These are phyloP conservation scores for Cynaeus angustus DNA, from an alignment of 2,888 invertebrate species.

Conservation along the genomic window DNA sequence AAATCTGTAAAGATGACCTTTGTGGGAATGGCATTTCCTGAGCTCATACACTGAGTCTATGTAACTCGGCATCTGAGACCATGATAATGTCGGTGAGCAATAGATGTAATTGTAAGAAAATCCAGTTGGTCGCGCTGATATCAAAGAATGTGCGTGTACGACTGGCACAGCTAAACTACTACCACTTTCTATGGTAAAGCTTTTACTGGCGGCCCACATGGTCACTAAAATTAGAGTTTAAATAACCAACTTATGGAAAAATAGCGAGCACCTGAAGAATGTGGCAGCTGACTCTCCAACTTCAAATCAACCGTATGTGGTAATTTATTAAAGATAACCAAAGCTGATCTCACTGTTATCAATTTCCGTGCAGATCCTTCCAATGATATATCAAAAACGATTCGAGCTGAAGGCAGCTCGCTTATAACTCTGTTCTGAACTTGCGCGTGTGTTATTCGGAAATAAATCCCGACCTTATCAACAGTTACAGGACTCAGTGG, in stretches of 20 bases:
- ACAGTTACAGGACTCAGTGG: conserved; percentile 91
- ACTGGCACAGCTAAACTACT: conserved; percentile 84
- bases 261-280: conserved; percentile 65
- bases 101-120: conserved; percentile 73
- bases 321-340: conserved; percentile 86
- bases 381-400: conserved; percentile 93
- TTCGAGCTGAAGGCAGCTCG: conserved; percentile 77
- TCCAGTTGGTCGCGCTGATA: conserved; percentile 83
- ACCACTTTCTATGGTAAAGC: conserved; percentile 73
- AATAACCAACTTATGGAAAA: conserved; percentile 43
- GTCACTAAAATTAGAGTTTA: conserved; percentile 45
- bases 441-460: conserved; percentile 79
- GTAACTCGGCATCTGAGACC: conserved; percentile 75
- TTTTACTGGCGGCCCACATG: conserved; percentile 67
- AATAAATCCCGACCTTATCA: conserved; percentile 96
- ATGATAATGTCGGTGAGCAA: conserved; percentile 76
- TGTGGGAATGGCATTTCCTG: conserved; percentile 71
- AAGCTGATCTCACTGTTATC: conserved; percentile 92
- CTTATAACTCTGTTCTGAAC: conserved; percentile 64
- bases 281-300: conserved; percentile 76
- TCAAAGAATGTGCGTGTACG: conserved; percentile 81
- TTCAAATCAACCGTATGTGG: conserved; percentile 83
- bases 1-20: conserved; percentile 76
- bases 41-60: conserved; percentile 69
- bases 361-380: conserved; percentile 96